A percentile compares a stretch with the other conserved stretches of the same genome.
phyloP scores from a whole-genome alignment of 2,888 invertebrate species.

The Palloptera scutellata region DNA sequence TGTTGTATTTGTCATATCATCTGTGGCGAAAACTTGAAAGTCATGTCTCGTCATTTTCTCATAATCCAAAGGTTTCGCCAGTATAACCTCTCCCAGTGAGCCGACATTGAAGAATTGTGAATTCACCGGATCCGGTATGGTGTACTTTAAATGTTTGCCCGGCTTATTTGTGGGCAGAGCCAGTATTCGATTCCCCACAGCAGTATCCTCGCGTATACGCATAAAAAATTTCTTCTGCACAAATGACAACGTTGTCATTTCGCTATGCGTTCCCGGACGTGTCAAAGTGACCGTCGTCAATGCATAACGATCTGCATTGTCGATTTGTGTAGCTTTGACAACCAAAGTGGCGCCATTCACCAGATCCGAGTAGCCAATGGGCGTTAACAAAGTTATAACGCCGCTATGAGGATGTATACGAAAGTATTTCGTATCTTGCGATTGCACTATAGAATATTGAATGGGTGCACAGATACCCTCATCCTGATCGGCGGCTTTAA shows the following conservation, averaged over 20 bases:
- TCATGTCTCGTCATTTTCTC: constrained; percentile 76
- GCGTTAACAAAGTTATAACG: constrained; percentile 56
- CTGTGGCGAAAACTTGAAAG: constrained; percentile 84
- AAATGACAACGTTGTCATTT: constrained; percentile 68
- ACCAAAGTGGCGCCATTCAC: constrained; percentile 80
- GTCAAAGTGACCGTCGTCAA: constrained; percentile 80
- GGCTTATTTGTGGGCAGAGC: constrained; percentile 75
- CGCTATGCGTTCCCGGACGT: constrained; percentile 66
- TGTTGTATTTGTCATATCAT: constrained; percentile 78
- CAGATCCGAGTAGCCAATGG: constrained; percentile 66
- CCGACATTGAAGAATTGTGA: constrained; percentile 80
- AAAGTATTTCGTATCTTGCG: constrained; percentile 63
- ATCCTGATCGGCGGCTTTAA: constrained; percentile 80
- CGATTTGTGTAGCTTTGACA: constrained; percentile 81
- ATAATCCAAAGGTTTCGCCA: constrained; percentile 80
- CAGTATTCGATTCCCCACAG: constrained; percentile 76
- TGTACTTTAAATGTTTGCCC: constrained; percentile 75
- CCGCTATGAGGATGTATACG: constrained; percentile 62
- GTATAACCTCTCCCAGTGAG: constrained; percentile 79
- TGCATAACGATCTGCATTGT: constrained; percentile 89
- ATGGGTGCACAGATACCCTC: constrained; percentile 64
- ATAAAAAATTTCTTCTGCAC: constrained; percentile 75
- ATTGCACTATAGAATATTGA: constrained; percentile 62
- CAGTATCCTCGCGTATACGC: constrained; percentile 78
- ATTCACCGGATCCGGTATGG: constrained; percentile 77